These are phyloP conservation scores for Stomatorhinus walkeri DNA, from an alignment of 2,797 vertebrate genomes.

Conservation along the genomic window DNA sequence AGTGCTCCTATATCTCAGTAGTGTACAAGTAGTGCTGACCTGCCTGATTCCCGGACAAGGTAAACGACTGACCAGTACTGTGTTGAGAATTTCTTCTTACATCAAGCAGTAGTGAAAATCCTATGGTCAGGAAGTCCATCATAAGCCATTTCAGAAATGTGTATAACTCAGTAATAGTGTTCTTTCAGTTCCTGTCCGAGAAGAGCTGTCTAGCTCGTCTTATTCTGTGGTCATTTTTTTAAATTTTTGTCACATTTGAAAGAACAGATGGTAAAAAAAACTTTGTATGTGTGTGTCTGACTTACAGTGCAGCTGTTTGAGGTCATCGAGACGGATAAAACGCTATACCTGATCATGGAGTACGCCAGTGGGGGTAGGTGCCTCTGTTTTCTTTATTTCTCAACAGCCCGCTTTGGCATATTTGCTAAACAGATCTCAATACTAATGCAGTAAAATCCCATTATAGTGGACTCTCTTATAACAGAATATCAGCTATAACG, in stretches of 20 bases:
- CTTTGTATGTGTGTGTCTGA: constrained; percentile 22
- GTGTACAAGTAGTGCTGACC: neutral
- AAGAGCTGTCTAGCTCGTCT: neutral
- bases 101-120: neutral
- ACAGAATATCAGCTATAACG: neutral
- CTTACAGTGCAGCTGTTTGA: constrained; percentile 81
- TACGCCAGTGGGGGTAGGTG: constrained; percentile 84
- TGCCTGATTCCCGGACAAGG: neutral
- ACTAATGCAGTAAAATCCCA: neutral
- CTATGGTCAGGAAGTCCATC: neutral
- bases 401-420: neutral
- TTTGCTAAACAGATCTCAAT: neutral
- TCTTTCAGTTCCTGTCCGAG: neutral
- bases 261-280: neutral
- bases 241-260: neutral
- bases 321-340: constrained; percentile 89
- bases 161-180: neutral
- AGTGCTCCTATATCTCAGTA: neutral
- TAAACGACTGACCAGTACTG: neutral
- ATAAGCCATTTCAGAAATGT: neutral
- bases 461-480: neutral
- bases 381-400: neutral
- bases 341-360: constrained; percentile 87
- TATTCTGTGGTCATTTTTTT: neutral
- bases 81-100: neutral